A percentile compares a stretch with the other conserved stretches of the same genome.
Evolutionary conservation across 2,797 vertebrate genomes (phyloP).

Genomic region (Cossypha heuglini): DNA sequence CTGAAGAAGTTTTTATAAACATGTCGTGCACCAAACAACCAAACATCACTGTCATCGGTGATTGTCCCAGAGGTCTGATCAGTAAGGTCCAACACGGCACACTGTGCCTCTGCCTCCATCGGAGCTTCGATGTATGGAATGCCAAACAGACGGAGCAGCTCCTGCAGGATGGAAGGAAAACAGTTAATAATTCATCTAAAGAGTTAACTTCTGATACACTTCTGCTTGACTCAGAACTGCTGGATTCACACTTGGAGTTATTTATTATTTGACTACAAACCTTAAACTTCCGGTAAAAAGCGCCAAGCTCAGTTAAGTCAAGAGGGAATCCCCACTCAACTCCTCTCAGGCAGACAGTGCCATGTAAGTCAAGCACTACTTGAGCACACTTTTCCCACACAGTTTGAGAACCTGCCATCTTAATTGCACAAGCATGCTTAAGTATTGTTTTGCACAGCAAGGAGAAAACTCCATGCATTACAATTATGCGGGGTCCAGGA

Average conservation of each 20-base stretch:
- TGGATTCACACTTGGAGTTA: neutral
- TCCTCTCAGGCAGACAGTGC: neutral
- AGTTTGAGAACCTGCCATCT: neutral
- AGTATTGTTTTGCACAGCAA: neutral
- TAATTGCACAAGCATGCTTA: neutral
- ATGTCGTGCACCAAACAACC: constrained; percentile 94
- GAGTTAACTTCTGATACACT: neutral
- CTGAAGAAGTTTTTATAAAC: constrained; percentile 98
- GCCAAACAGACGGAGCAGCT: constrained; percentile 91
- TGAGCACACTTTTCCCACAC: neutral
- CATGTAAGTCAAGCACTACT: neutral
- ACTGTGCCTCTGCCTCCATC: constrained; percentile 95
- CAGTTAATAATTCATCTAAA: neutral
- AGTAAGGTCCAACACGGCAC: constrained; percentile 86
- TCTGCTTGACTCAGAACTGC: neutral
- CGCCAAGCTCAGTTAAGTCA: neutral
- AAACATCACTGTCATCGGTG: constrained; percentile 96
- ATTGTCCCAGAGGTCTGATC: constrained; percentile 96
- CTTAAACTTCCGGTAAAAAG: accelerated
- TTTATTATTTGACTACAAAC: neutral
- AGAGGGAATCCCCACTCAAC: neutral
- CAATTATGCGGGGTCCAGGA: neutral
- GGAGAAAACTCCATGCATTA: neutral
- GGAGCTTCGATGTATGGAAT: constrained; percentile 92
- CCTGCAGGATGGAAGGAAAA: constrained; percentile 71